Evolutionary conservation across 2,888 invertebrate species (phyloP).

Genomic region (Orthosia gothica): DNA sequence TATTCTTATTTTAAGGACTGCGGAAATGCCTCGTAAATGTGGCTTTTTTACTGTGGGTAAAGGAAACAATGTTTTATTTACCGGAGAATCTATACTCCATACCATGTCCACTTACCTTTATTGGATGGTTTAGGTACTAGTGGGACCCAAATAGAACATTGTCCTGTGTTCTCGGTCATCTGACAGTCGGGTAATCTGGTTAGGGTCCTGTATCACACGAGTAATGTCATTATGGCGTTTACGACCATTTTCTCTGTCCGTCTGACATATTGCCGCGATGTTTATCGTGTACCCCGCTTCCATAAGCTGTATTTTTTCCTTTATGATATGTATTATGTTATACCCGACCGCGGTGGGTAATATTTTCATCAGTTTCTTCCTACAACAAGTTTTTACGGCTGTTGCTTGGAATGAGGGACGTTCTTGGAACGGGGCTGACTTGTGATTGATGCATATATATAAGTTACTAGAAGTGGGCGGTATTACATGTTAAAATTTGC

Average conservation of each 20-base stretch:
- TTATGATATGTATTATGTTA: constrained; percentile 73
- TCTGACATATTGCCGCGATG: constrained; percentile 76
- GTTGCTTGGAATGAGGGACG: constrained; percentile 62
- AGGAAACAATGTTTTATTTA: constrained; percentile 17
- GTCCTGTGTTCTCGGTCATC: constrained; percentile 61
- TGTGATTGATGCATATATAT: constrained; percentile 65
- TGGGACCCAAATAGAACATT: constrained; percentile 27
- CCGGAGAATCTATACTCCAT: constrained; percentile 19
- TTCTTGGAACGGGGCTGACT: constrained; percentile 55
- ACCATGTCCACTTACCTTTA: constrained; percentile 33
- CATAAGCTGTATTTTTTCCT: constrained; percentile 75
- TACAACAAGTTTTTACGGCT: constrained; percentile 66
- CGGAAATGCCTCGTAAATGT: constrained; percentile 35
- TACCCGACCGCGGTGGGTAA: constrained; percentile 71
- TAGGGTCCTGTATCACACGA: constrained; percentile 72
- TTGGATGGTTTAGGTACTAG: constrained; percentile 25
- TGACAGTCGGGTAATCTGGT: constrained; percentile 75
- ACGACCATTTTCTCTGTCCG: constrained; percentile 75
- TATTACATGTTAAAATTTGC: constrained; percentile 50
- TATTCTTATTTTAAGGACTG: constrained; percentile 48
- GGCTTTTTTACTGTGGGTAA: constrained; percentile 19
- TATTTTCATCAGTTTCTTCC: constrained; percentile 77
- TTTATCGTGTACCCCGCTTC: constrained; percentile 71
- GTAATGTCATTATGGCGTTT: constrained; percentile 74
- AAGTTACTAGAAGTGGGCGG: constrained; percentile 47